phyloP scores from a whole-genome alignment of 2,888 invertebrate species.

The Halocaridina rubra region DNA sequence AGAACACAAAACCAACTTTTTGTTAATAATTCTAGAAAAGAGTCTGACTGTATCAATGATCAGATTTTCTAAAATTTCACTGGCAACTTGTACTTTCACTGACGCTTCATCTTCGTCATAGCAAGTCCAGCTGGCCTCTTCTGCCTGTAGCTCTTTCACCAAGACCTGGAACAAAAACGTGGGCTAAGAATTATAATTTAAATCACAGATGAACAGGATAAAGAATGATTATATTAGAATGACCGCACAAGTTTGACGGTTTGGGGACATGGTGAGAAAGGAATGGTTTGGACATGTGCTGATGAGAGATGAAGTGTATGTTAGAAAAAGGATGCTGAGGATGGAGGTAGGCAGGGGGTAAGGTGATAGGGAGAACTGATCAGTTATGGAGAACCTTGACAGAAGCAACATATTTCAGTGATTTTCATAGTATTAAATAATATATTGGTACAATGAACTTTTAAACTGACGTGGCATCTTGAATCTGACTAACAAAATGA shows the following conservation, averaged over 20 bases:
- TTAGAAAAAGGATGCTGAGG: not conserved
- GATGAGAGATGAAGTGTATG: not conserved
- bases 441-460: too few relatives aligned
- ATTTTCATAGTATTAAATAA: not conserved
- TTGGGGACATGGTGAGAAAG: too few relatives aligned
- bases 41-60: conserved; percentile 37
- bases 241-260: too few relatives aligned
- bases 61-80: conserved; percentile 66
- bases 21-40: conserved; percentile 16
- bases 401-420: too few relatives aligned
- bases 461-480: too few relatives aligned
- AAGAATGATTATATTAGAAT: too few relatives aligned
- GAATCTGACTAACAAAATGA: too few relatives aligned
- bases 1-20: not conserved
- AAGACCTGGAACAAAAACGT: conserved; percentile 25
- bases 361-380: not conserved
- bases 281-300: not conserved
- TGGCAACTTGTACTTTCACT: conserved; percentile 74
- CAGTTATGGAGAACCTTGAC: too few relatives aligned
- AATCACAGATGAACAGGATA: too few relatives aligned
- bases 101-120: conserved; percentile 79
- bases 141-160: conserved; percentile 77
- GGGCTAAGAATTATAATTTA: not conserved
- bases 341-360: not conserved
- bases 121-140: conserved; percentile 80